Evolutionary conservation across 2,888 invertebrate species (phyloP).

Genomic region (Ophion ventricosus): DNA sequence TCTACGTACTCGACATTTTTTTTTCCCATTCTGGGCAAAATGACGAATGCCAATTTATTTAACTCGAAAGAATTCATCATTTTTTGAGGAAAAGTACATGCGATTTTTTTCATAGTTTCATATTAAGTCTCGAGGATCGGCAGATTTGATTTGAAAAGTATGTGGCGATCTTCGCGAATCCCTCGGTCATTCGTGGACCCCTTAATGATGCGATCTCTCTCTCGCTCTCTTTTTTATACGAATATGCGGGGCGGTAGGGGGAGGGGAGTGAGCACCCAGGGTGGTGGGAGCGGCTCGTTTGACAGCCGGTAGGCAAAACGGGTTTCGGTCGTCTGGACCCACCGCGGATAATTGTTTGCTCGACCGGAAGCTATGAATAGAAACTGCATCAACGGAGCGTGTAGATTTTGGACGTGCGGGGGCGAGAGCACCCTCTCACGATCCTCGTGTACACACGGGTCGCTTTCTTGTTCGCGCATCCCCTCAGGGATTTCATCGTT

Average conservation of each 20-base stretch:
- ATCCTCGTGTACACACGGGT: neutral
- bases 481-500: constrained; percentile 46
- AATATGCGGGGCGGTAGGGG: neutral
- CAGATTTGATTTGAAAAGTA: neutral
- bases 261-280: constrained; percentile 14
- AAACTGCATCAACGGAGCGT: constrained; percentile 49
- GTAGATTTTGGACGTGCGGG: constrained; percentile 20
- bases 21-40: no score
- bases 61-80: no score
- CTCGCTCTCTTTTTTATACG: neutral
- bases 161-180: constrained; percentile 23
- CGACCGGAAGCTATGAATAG: constrained; percentile 79
- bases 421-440: constrained; percentile 17
- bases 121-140: no score
- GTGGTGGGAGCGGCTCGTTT: constrained; percentile 24
- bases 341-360: constrained; percentile 79
- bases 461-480: constrained; percentile 37
- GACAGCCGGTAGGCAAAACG: constrained; percentile 73
- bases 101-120: no score
- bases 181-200: constrained; percentile 30
- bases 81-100: no score
- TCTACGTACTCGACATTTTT: no score
- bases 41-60: no score
- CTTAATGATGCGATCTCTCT: neutral
- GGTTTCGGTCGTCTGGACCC: constrained; percentile 72